Conservation (phyloP, 92 coral and sea anemone species). For the Phenganax stokvisi region DNA sequence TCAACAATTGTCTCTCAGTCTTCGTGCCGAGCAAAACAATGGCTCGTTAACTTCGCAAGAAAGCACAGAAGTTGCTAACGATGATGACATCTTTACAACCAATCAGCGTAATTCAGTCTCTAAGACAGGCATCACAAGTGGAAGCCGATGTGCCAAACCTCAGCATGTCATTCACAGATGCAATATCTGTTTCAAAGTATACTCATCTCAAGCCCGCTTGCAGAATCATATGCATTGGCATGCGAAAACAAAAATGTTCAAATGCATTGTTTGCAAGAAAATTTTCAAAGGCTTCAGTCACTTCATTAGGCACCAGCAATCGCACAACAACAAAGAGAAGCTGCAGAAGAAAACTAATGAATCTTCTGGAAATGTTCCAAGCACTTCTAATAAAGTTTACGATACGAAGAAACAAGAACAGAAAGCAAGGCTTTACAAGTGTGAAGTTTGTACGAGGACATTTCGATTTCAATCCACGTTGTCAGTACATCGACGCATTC, state of each 20-base stretch:
- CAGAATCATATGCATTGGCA: slow-evolving; percentile 16
- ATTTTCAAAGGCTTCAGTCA: neutral
- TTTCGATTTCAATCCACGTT: neutral
- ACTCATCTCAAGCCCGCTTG: neutral
- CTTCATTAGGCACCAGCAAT: neutral
- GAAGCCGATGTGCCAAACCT: neutral
- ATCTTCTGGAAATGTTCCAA: neutral
- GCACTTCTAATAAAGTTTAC: neutral
- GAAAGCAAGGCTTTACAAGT: neutral
- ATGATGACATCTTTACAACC: no score
- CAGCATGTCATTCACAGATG: neutral
- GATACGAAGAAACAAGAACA: neutral
- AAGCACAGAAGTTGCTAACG: no score
- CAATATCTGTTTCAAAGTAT: neutral
- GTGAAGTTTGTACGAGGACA: neutral
- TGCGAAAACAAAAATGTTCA: neutral
- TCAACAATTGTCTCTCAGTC: no score
- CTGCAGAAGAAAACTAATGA: neutral
- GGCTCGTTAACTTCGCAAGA: no score
- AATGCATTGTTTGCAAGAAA: slow-evolving; percentile 10
- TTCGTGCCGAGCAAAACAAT: no score
- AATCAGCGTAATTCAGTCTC: neutral
- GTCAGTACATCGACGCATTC: neutral
- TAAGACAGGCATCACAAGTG: neutral
- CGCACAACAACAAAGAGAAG: neutral